phyloP scores from a whole-genome alignment of 2,113 vertebrate genomes.

The Hippocampus mohnikei region DNA sequence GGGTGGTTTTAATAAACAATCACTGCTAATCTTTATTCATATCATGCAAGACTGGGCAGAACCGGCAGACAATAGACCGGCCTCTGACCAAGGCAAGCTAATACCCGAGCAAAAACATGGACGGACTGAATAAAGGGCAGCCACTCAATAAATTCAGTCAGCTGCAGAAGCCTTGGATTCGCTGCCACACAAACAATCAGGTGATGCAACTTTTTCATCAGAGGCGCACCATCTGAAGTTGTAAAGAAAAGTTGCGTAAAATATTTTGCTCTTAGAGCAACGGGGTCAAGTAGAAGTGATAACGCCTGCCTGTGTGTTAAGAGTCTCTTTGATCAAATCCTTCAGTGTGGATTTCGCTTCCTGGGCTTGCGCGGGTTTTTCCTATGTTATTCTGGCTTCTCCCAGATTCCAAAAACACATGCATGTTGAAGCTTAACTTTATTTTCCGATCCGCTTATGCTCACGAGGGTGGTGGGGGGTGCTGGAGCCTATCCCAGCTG shows the following conservation, averaged over 20 bases:
- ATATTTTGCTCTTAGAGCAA: not conserved
- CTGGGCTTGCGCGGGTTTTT: too few relatives aligned
- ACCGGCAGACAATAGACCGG: conserved; percentile 49
- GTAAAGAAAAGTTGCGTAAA: not conserved
- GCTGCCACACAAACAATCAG: conserved; percentile 18
- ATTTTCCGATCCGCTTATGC: too few relatives aligned
- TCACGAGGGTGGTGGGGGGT: too few relatives aligned
- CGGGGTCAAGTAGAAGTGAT: not conserved
- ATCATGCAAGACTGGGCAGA: conserved; percentile 59
- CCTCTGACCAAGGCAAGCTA: conserved; percentile 54
- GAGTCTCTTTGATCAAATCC: not conserved
- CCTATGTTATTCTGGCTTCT: too few relatives aligned
- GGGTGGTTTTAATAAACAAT: conserved; percentile 54
- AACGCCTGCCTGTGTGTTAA: not conserved
- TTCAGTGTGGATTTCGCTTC: too few relatives aligned
- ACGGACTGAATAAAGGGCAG: conserved; percentile 50
- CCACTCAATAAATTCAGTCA: conserved; percentile 38
- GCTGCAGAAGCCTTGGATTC: conserved; percentile 31
- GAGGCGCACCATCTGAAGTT: conserved; percentile 12
- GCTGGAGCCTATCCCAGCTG: too few relatives aligned
- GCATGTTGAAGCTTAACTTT: too few relatives aligned
- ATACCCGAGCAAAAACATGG: conserved; percentile 52
- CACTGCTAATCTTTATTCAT: conserved; percentile 60
- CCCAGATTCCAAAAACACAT: too few relatives aligned
- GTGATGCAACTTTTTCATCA: conserved; percentile 33